Evolutionary conservation across 2,888 invertebrate species (phyloP), one percentile per base, ranked within the genome.

Genomic region (Tridacna gigas): DNA sequence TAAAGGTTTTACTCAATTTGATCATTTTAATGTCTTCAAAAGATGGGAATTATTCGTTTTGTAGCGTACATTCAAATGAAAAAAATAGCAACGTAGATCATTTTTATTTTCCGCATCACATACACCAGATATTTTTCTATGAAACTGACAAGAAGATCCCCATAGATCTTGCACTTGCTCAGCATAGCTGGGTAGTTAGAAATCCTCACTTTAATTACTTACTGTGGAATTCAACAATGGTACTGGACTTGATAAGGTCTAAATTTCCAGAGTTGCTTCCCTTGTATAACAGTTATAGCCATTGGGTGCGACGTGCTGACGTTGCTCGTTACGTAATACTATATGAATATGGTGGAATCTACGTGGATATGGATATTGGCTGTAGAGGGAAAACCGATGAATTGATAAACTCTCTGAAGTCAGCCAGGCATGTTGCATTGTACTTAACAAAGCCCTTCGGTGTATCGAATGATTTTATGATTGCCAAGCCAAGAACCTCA

Each of bases 391-490:
- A 48, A 9, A 74, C 66, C 22, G 18, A 66, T 0, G 67, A 13
- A 25, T 18, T 78, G n/a, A 22, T 74, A 15, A 26, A 74, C 13
- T 26, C 61, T 45, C 26, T 86, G 7, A 25, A 26, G 63, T 60
- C 20, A 13, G 48, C 74, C 20, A 48, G 77, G 20, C 79, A 69
- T 11, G 51, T 83, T 4, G 77, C 73, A 15, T 51, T 86, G 69
- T 83, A 79, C 25, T 60, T 61, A 15, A 83, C 86, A 1, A 76
- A 74, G 18, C 86, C 83, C 11, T 15, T 79, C 9, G 77, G 83
- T n/a, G 79, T 83, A 20, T 73, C 83, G 18, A 83, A 79, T 56
- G 86, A 86, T 65, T 86, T 86, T 63, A 81, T 86, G 47, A 74
- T 86, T 9, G 51, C 86, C 18, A 86, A 79, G 66, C 75, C 81